phyloP scores from a whole-genome alignment of 2,113 vertebrate genomes.

The Rallus limicola region DNA sequence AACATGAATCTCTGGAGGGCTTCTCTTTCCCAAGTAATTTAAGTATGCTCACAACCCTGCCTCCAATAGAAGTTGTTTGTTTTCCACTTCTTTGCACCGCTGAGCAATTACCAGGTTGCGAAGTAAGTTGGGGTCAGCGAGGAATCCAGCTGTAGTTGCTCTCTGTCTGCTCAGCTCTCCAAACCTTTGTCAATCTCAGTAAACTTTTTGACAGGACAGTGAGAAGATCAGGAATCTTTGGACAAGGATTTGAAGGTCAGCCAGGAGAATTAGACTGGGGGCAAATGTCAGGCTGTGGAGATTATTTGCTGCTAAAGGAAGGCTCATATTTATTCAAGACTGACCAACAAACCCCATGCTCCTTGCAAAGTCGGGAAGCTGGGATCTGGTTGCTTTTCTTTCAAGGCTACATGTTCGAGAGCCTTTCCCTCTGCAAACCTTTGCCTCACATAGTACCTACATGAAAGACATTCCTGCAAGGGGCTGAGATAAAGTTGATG shows the following conservation, averaged over 20 bases:
- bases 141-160: background rate
- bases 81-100: slow-evolving; percentile 5
- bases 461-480: background rate
- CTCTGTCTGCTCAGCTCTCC: background rate
- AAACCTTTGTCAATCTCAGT: background rate
- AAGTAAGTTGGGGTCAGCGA: accelerated
- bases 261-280: background rate
- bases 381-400: background rate
- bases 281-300: background rate
- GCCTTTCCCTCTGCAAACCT: background rate
- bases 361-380: background rate
- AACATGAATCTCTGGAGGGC: background rate
- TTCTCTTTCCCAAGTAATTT: background rate
- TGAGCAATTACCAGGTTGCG: background rate
- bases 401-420: background rate
- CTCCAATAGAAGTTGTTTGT: background rate
- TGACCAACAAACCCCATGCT: background rate
- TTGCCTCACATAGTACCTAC: background rate
- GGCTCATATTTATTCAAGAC: background rate
- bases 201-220: background rate
- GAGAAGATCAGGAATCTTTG: background rate
- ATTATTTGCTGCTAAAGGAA: background rate
- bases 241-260: background rate
- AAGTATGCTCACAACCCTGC: background rate
- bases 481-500: background rate